These are phyloP conservation scores for Champsocephalus esox DNA, from an alignment of 2,797 vertebrate species.

Conservation along the genomic window DNA sequence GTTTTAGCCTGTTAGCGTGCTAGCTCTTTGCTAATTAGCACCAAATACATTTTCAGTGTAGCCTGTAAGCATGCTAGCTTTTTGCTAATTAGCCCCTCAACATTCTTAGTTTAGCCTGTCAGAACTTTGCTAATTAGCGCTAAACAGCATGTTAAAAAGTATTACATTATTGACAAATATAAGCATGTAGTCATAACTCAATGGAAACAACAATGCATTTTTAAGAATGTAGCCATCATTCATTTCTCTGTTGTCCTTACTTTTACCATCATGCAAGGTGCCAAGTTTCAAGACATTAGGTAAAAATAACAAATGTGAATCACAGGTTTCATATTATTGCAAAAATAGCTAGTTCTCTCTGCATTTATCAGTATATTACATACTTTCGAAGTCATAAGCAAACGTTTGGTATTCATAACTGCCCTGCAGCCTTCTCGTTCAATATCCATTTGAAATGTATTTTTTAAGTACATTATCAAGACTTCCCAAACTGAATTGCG, in stretches of 20 bases:
- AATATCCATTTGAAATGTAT: conserved; percentile 1
- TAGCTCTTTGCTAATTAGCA: background rate
- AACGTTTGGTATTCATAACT: conserved; percentile 3
- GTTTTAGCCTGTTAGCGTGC: background rate
- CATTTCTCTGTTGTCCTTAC: background rate
- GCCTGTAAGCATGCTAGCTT: no score
- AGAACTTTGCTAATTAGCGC: background rate
- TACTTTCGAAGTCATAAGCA: background rate
- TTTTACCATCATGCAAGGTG: background rate
- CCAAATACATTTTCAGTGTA: background rate
- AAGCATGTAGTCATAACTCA: background rate
- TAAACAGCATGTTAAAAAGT: background rate
- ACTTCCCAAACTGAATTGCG: background rate
- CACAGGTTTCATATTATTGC: background rate
- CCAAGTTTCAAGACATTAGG: background rate
- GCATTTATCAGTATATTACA: conserved; percentile 3
- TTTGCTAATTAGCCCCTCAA: no score
- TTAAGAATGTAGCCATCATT: background rate
- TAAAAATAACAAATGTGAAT: background rate
- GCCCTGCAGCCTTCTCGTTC: background rate
- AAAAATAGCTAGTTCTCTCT: background rate
- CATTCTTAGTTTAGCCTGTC: conserved; percentile 1
- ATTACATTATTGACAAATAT: background rate
- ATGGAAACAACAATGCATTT: background rate
- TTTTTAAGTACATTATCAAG: conserved; percentile 2